A percentile compares a stretch with the other conserved stretches of the same genome.
These are phyloP conservation scores for Catamblyrhynchus diadema DNA, from an alignment of 2,797 vertebrate species.

Conservation along the genomic window DNA sequence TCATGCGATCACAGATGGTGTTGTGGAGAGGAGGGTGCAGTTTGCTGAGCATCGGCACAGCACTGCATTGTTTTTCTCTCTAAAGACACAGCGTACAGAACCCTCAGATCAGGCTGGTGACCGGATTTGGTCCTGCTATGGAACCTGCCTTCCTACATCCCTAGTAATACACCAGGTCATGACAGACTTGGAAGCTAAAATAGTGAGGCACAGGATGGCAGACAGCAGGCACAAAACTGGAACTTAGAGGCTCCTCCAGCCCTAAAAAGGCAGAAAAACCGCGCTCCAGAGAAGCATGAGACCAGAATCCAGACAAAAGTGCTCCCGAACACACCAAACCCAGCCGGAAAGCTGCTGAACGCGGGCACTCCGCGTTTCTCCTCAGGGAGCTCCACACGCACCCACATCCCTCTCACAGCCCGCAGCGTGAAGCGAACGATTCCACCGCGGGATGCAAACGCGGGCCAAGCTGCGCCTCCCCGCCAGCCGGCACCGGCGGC, in stretches of 20 bases:
- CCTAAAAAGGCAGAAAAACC: not conserved
- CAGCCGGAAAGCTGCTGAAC: rapidly evolving
- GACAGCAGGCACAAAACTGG: not conserved
- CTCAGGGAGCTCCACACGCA: not conserved
- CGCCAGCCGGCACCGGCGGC: not conserved
- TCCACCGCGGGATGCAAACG: not conserved
- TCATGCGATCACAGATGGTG: not conserved
- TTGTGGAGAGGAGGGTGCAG: not conserved
- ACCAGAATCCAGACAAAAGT: not conserved
- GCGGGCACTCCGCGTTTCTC: not conserved
- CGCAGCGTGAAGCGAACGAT: rapidly evolving
- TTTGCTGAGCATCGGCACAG: not conserved
- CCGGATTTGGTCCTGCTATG: not conserved
- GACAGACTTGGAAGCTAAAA: not conserved
- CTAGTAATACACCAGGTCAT: not conserved
- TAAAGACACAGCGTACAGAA: not conserved
- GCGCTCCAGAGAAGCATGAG: not conserved
- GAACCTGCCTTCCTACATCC: not conserved
- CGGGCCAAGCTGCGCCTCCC: not conserved
- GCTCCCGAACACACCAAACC: not conserved
- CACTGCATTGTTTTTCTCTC: not conserved
- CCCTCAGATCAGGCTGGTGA: not conserved
- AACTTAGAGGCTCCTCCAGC: not conserved
- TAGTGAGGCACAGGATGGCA: not conserved
- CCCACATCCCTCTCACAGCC: not conserved